phyloP scores from a whole-genome alignment of 2,888 invertebrate genomes.

The Agonopterix alstromeriana region DNA sequence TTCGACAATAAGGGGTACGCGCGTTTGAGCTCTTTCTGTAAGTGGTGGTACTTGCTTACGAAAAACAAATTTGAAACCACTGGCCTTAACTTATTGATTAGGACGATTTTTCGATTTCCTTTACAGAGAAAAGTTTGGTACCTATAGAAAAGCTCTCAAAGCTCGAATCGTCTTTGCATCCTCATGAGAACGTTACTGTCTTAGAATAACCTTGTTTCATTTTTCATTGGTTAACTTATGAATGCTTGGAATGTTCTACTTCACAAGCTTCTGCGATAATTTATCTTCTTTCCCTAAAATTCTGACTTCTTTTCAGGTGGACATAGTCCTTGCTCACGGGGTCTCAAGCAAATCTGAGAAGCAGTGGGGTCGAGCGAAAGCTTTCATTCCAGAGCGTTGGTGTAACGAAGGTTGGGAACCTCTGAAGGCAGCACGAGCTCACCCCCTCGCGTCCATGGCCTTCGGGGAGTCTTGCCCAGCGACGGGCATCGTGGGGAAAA shows the following conservation, averaged over 20 bases:
- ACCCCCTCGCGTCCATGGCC: constrained; percentile 49
- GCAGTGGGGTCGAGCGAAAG: constrained; percentile 55
- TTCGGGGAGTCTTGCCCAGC: constrained; percentile 60
- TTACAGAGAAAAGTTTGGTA: no score
- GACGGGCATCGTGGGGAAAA: constrained; percentile 40
- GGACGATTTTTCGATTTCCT: no score
- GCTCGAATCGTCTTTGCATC: no score
- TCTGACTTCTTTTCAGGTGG: constrained; percentile 36
- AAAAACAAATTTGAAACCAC: no score
- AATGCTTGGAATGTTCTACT: not conserved
- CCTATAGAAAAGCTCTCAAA: no score
- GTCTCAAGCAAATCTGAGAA: constrained; percentile 55
- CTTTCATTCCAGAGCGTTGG: constrained; percentile 65
- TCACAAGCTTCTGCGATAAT: not conserved
- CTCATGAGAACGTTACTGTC: no score
- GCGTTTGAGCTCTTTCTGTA: no score
- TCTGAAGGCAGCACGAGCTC: constrained; percentile 46
- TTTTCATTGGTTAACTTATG: not conserved
- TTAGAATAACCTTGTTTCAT: no score
- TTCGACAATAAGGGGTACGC: no score
- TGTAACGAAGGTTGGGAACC: constrained; percentile 51
- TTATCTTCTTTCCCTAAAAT: not conserved
- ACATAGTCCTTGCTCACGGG: constrained; percentile 64
- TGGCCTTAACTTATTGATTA: no score
- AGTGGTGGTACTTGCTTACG: no score